Conservation (phyloP, 2,888 invertebrate species). For the Acanthacorydalis orientalis region DNA sequence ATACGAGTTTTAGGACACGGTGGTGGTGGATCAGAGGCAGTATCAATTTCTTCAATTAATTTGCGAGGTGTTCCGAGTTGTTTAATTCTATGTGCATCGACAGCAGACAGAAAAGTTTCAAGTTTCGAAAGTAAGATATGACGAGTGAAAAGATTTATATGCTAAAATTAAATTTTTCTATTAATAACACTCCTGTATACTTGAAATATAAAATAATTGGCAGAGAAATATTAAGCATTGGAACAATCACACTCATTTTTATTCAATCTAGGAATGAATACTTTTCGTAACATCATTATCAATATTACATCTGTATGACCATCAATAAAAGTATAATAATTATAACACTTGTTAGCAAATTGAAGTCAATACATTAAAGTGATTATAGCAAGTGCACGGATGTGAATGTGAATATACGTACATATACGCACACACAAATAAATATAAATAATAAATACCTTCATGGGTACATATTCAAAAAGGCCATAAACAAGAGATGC, state of each 20-base stretch:
- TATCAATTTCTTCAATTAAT: slow-evolving; percentile 53
- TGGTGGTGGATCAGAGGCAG: slow-evolving; percentile 37
- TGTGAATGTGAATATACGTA: too few relatives aligned
- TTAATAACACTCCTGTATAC: slow-evolving; percentile 4
- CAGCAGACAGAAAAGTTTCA: slow-evolving; percentile 56
- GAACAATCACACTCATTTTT: too few relatives aligned
- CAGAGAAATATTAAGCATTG: too few relatives aligned
- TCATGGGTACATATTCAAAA: slow-evolving; percentile 55
- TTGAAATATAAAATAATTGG: too few relatives aligned
- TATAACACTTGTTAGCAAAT: too few relatives aligned
- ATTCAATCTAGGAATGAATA: too few relatives aligned
- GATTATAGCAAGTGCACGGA: too few relatives aligned
- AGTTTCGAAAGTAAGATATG: slow-evolving; percentile 49
- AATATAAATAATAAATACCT: slow-evolving; percentile 30
- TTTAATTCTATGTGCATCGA: slow-evolving; percentile 66
- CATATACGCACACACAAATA: too few relatives aligned
- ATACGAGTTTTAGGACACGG: slow-evolving; percentile 47
- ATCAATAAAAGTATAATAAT: too few relatives aligned
- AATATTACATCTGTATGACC: too few relatives aligned
- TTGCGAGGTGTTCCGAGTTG: slow-evolving; percentile 53
- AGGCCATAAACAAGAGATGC: slow-evolving; percentile 56
- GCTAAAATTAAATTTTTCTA: slow-evolving; percentile 27
- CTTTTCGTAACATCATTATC: too few relatives aligned
- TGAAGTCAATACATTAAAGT: too few relatives aligned
- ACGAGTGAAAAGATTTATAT: slow-evolving; percentile 43